These are phyloP conservation scores for Eulemur coronatus DNA, from an alignment of 2,797 vertebrate species.

Conservation along the genomic window DNA sequence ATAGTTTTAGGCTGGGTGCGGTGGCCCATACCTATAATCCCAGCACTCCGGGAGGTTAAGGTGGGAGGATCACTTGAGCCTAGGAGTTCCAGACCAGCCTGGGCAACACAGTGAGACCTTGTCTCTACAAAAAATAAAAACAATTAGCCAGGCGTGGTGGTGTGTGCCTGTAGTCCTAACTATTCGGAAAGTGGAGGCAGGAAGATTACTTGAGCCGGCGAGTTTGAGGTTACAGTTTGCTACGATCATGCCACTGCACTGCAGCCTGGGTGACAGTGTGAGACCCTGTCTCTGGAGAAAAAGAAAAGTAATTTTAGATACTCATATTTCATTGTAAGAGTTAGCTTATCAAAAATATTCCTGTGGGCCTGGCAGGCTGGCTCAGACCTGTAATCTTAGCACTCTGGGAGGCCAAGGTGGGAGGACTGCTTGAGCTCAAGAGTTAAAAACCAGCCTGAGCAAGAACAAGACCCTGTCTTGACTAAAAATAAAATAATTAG, in stretches of 20 bases:
- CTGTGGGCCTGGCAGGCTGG: not conserved
- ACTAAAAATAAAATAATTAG: too few species aligned
- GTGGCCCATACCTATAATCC: not conserved
- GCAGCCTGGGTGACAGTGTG: too few species aligned
- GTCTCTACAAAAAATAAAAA: not conserved
- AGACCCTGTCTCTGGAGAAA: too few species aligned
- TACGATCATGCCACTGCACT: not conserved
- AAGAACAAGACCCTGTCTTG: too few species aligned
- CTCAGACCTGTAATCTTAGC: too few species aligned
- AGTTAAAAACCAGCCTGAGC: too few species aligned
- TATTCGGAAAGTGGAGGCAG: too few species aligned
- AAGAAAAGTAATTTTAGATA: not conserved
- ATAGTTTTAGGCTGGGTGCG: not conserved
- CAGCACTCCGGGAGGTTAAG: not conserved
- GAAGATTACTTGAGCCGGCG: not conserved
- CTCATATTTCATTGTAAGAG: not conserved
- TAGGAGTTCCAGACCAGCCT: not conserved
- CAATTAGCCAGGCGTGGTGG: not conserved
- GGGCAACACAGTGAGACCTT: not conserved
- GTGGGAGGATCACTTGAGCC: not conserved
- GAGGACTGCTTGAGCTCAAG: too few species aligned
- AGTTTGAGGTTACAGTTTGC: not conserved
- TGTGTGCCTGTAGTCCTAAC: not conserved
- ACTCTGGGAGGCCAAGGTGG: too few species aligned
- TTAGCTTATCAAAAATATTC: not conserved